Percentiles rank a stretch among this genome's conserved stretches.
Evolutionary conservation across 2,888 invertebrate genomes (phyloP).

Genomic region (Nesidiocoris tenuis): DNA sequence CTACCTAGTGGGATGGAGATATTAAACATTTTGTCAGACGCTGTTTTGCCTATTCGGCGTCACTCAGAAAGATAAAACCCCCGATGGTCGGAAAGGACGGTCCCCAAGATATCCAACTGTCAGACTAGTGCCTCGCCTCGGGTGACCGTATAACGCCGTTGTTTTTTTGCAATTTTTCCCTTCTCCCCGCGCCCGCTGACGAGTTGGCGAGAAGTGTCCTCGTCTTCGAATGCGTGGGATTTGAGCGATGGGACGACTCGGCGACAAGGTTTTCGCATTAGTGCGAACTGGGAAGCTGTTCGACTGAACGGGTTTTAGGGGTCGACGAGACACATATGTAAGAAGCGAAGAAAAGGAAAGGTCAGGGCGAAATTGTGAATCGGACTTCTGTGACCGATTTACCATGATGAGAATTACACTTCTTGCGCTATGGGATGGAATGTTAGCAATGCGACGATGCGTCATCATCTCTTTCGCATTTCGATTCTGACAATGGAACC

Average conservation of each 20-base stretch:
- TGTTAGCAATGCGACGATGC: too few species aligned
- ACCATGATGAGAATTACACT: too few species aligned
- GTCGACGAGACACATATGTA: too few species aligned
- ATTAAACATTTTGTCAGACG: too few species aligned
- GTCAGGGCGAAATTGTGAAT: too few species aligned
- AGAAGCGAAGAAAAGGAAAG: neutral
- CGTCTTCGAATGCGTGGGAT: slow-evolving; percentile 8
- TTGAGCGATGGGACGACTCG: slow-evolving; percentile 10
- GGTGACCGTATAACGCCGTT: neutral
- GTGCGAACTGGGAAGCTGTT: neutral
- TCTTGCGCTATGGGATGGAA: too few species aligned
- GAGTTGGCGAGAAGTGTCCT: neutral
- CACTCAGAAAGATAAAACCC: slow-evolving; percentile 33
- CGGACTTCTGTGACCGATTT: too few species aligned
- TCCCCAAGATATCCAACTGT: slow-evolving; percentile 32
- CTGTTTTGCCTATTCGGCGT: slow-evolving; percentile 36
- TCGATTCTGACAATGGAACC: too few species aligned
- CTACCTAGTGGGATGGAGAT: too few species aligned
- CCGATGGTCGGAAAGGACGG: slow-evolving; percentile 11
- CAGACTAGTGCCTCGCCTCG: neutral
- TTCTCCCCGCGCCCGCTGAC: neutral
- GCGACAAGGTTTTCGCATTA: slow-evolving; percentile 11
- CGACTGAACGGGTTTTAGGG: neutral
- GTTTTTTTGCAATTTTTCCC: neutral
- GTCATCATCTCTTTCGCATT: neutral